Percentiles rank a stretch among this genome's conserved stretches.
phyloP scores from a whole-genome alignment of 2,113 vertebrate species.

The Eudyptes chrysolophus region DNA sequence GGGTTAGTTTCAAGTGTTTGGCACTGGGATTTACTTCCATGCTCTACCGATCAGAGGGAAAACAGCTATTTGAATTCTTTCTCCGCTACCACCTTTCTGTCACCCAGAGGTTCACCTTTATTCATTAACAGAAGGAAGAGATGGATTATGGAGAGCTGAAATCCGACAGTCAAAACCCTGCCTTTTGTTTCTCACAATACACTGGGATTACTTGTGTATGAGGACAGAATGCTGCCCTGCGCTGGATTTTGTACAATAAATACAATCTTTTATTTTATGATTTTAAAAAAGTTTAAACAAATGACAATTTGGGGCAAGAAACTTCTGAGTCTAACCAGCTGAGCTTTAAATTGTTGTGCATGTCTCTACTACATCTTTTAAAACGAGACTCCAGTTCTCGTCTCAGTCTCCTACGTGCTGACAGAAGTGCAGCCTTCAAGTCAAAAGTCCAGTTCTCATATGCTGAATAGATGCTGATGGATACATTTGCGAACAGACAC shows the following conservation, averaged over 20 bases:
- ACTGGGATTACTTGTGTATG: background rate
- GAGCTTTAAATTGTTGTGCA: background rate
- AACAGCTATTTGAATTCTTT: background rate
- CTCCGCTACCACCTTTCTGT: background rate
- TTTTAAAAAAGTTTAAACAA: background rate
- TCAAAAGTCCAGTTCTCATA: background rate
- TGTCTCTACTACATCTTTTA: background rate
- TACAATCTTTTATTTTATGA: fast-evolving
- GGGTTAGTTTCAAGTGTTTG: background rate
- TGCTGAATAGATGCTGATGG: background rate
- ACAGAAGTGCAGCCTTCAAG: background rate
- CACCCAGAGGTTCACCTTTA: background rate
- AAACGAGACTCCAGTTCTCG: background rate
- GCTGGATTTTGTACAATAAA: background rate
- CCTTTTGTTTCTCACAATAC: background rate
- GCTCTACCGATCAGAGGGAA: conserved; percentile 4
- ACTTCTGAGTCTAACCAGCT: background rate
- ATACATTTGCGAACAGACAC: background rate
- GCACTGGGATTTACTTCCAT: conserved; percentile 1
- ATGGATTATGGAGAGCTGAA: background rate
- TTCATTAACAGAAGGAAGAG: background rate
- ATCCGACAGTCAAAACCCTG: background rate
- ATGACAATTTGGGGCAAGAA: background rate
- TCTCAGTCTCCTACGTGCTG: background rate
- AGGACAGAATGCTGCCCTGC: background rate